Evolutionary conservation across 2,113 vertebrate genomes (phyloP).

Genomic region (Plecturocebus donacophilus): DNA sequence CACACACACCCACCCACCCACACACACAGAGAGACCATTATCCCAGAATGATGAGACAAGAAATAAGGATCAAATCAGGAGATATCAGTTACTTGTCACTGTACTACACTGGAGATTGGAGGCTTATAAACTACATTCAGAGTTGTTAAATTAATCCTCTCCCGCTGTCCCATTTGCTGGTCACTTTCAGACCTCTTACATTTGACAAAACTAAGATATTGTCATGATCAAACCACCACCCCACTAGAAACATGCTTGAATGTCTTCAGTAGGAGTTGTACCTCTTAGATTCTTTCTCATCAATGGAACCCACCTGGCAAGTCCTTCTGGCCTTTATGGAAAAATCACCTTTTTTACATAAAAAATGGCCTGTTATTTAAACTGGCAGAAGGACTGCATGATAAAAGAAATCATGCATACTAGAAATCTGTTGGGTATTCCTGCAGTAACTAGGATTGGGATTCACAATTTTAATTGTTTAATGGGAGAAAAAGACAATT

Average conservation of each 20-base stretch:
- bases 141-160: not conserved
- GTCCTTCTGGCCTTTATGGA: not conserved
- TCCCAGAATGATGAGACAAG: not conserved
- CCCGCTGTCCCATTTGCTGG: not conserved
- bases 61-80: not conserved
- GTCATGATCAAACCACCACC: not conserved
- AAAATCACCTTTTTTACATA: not conserved
- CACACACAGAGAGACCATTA: not conserved
- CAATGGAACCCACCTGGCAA: not conserved
- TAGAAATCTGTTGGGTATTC: not conserved
- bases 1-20: not conserved
- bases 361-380: not conserved
- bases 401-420: not conserved
- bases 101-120: not conserved
- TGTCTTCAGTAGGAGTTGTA: not conserved
- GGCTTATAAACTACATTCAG: not conserved
- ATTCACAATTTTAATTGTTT: not conserved
- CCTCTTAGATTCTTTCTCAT: not conserved
- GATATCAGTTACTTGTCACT: not conserved
- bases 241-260: not conserved
- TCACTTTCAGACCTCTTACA: not conserved
- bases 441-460: not conserved
- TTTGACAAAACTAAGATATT: not conserved
- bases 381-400: not conserved
- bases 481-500: not conserved